Base-by-base conservation (phyloP, 2,113 vertebrate species). In the Petroica traversi region DNA sequence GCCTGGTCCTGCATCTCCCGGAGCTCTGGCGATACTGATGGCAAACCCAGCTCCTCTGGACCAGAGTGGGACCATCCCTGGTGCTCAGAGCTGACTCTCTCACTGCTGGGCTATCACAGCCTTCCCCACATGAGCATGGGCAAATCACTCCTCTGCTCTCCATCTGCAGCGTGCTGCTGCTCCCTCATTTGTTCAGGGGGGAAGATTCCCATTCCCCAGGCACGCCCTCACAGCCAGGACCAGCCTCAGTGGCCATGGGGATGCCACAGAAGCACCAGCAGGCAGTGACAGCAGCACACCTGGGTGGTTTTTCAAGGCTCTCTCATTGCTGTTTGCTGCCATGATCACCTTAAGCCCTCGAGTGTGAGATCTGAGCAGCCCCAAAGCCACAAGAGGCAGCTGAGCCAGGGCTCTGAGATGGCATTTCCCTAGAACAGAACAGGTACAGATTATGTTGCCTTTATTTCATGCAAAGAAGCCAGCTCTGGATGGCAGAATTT, bases 401-500 rank as follows among this genome's bases (percentile, higher is more conserved):
- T 87, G 66, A 89, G 81, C 31, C 49, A n/a, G 46, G 48, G 83
- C 72, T 59, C 72, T 0, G 7, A 59, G 67, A 36, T 33, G 59
- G 67, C 68, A 57, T 90, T 83, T 92, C 14, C 43, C 76, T 33
- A 19, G 68, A 67, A 88, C 0, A 2, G 31, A 77, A 59, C 72
- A 77, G 79, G 75, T 88, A 46, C 31, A 59, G 72, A 71, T 88
- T 36, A 33, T 36, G 58, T 80, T 93, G 71, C 61, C 85, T 71
- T 87, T 84, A 49, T 38, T 45, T 45, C 82, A 83, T 49, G 85
- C 64, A 81, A 68, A 88, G 79, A 80, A 88, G 66, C 15, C 48
- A 43, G 68, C 78, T 83, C 88, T 83, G 88, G 75, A 68, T 90
- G 67, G 40, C 68, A 82, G 84, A 77, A 49, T 85, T 85, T 95